Base-by-base conservation (phyloP, 2,797 vertebrate genomes). In the Neosilurus hyrtlii region DNA sequence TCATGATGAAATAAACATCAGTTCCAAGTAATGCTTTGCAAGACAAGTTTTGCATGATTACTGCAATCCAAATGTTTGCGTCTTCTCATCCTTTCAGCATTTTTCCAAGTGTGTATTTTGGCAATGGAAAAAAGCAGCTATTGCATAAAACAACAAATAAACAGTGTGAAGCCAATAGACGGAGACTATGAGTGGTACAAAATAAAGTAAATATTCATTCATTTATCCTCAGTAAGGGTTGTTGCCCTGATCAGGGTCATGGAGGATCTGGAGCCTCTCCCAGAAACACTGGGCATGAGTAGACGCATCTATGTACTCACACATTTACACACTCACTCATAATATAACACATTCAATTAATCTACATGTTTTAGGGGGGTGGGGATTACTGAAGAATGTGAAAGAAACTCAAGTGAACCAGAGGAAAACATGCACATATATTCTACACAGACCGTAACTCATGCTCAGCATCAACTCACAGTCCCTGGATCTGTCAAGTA, bases 261-360 rank as follows among this genome's bases (percentile, higher is more conserved):
- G 12, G 30, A 30, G 26, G 30, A 76, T 37, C 56, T 20, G 11
- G 56, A 75, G 54, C 6, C 24, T 26, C 18, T 54, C 15, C 51
- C 37, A 70, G 20, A n/a, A 67, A 52, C 22, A 15, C 22, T 15
- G 43, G 37, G 43, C 43, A 57, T 37, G 18, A 57, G 26, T 37
- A 9, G 26, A 74, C 26, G 26, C 78, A 73, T 57, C 24, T 63
- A 72, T 49, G 65, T 57, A 54, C 24, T 80, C 52, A 77, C 81
- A 61, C 56, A 54, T 74, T 74, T 4, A 79, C 74, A 73, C 59
- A 77, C 72, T 81, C 61, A 68, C 22, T 30, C 11, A 54, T 51
- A 72, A 56, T 56, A 52, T 91, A 90, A 56, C 24, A 52, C 37
- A 65, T 52, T 12, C 43, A 65, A 52, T 20, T 3, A 9, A 51